Conservation (phyloP, 2,888 invertebrate species). For the Theretra japonica region DNA sequence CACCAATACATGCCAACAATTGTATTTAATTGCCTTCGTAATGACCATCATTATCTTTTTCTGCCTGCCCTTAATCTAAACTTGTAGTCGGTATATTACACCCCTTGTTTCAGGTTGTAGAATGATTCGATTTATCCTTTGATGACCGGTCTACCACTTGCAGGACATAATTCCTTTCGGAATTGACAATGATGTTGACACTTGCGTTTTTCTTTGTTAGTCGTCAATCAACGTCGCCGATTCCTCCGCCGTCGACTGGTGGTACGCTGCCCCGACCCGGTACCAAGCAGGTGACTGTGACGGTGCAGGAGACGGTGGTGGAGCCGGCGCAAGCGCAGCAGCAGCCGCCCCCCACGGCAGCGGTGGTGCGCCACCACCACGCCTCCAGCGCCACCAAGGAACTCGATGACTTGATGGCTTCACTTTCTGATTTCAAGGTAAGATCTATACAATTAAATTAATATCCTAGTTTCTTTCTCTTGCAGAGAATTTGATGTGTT, state of each 20-base stretch:
- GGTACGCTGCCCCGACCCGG: constrained; percentile 79
- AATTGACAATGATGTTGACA: background rate
- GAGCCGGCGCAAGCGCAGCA: constrained; percentile 76
- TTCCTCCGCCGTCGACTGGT: constrained; percentile 58
- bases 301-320: constrained; percentile 82
- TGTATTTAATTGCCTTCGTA: background rate
- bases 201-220: constrained; percentile 44
- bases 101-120: too few species aligned
- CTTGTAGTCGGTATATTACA: too few species aligned
- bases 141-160: too few species aligned
- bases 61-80: too few species aligned
- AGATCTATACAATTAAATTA: constrained; percentile 30
- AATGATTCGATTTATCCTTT: too few species aligned
- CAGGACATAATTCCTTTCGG: too few species aligned
- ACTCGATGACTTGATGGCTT: constrained; percentile 97
- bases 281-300: constrained; percentile 85
- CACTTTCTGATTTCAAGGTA: constrained; percentile 97
- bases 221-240: constrained; percentile 69
- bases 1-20: background rate
- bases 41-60: too few species aligned
- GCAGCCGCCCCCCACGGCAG: constrained; percentile 64
- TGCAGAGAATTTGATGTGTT: too few species aligned
- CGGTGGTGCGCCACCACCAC: constrained; percentile 62
- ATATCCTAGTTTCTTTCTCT: background rate
- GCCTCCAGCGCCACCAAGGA: constrained; percentile 97